Conservation (phyloP, 2,113 vertebrate species). For the Pao palembangensis region DNA sequence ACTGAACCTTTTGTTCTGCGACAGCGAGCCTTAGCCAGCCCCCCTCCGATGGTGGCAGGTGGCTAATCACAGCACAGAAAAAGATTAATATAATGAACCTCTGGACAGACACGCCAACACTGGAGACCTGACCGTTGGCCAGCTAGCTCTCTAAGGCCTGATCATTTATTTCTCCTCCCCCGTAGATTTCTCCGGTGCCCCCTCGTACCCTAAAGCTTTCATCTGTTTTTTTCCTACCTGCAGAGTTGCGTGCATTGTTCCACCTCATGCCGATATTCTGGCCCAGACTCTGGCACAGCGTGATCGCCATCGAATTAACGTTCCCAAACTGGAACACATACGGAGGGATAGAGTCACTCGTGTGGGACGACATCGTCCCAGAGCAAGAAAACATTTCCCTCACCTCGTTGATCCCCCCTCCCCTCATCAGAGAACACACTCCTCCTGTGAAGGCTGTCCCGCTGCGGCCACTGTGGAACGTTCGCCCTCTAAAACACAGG, state of each 20-base stretch:
- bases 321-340: conserved; percentile 80
- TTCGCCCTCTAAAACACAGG: conserved; percentile 79
- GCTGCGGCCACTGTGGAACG: conserved; percentile 89
- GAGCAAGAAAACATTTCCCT: conserved; percentile 1
- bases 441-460: conserved; percentile 88
- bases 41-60: conserved; percentile 27
- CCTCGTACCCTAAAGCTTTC: neutral
- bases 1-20: conserved; percentile 29
- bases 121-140: neutral
- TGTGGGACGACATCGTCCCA: neutral
- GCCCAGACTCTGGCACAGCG: conserved; percentile 90
- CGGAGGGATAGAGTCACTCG: neutral
- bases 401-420: conserved; percentile 89
- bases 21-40: conserved; percentile 14
- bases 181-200: too few species aligned
- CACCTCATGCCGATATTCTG: conserved; percentile 97
- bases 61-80: conserved; percentile 48
- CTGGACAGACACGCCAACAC: conserved; percentile 21
- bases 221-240: conserved; percentile 72
- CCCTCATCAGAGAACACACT: conserved; percentile 80
- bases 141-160: neutral
- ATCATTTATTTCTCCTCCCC: too few species aligned
- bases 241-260: conserved; percentile 85
- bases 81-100: conserved; percentile 42
- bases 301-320: conserved; percentile 86